These are phyloP conservation scores for Erithacus rubecula DNA, from an alignment of 2,797 vertebrate genomes.

Conservation along the genomic window DNA sequence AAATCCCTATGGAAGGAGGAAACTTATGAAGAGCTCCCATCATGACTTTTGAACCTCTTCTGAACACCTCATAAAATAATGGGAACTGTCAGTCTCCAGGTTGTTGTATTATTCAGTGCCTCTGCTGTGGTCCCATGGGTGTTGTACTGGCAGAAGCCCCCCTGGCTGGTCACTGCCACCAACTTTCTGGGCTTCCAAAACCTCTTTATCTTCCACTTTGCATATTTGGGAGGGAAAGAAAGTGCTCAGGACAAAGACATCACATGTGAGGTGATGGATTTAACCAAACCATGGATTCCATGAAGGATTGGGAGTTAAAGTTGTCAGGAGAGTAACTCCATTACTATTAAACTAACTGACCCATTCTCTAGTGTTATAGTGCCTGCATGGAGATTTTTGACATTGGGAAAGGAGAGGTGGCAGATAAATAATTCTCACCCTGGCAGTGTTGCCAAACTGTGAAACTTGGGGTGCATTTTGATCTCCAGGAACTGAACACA, in stretches of 20 bases:
- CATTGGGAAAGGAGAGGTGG: neutral
- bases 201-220: neutral
- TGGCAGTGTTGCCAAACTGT: neutral
- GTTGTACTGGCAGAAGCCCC: fast-evolving
- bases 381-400: neutral
- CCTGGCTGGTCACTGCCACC: neutral
- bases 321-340: neutral
- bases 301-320: neutral
- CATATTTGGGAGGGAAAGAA: neutral
- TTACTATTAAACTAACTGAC: neutral
- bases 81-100: neutral
- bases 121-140: neutral
- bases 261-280: fast-evolving
- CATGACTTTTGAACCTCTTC: neutral
- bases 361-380: neutral
- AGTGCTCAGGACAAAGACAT: neutral
- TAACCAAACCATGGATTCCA: neutral
- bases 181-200: neutral
- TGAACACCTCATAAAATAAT: neutral
- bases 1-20: neutral
- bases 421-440: neutral
- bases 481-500: neutral
- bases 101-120: neutral
- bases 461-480: neutral
- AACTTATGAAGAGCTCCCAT: neutral